A percentile compares a stretch with the other conserved stretches of the same genome.
phyloP scores from a whole-genome alignment of 2,888 invertebrate species.

The Acronicta alni region DNA sequence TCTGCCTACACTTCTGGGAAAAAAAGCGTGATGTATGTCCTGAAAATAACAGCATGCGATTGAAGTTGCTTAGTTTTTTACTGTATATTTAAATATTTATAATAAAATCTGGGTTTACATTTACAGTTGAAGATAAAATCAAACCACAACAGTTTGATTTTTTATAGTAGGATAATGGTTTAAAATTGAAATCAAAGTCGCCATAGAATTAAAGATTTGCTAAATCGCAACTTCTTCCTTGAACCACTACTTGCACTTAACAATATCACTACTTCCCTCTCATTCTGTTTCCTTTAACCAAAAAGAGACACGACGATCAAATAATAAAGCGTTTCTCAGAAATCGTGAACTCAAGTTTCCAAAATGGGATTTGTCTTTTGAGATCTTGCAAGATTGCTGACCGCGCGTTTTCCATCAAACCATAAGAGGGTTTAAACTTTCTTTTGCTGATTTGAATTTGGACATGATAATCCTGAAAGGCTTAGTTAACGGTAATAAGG shows the following conservation, averaged over 20 bases:
- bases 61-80: no score
- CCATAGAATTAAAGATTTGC: slow-evolving; percentile 19
- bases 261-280: slow-evolving; percentile 15
- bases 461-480: slow-evolving; percentile 30
- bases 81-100: no score
- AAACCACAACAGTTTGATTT: not conserved
- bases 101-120: not conserved
- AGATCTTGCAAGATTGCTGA: slow-evolving; percentile 51
- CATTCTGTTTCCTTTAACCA: slow-evolving; percentile 1
- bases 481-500: slow-evolving; percentile 2
- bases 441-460: slow-evolving; percentile 34
- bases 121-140: not conserved
- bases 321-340: slow-evolving; percentile 43
- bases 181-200: slow-evolving; percentile 18
- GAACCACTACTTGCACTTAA: slow-evolving; percentile 39
- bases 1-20: no score
- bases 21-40: no score
- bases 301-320: slow-evolving; percentile 39
- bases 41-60: no score
- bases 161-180: not conserved
- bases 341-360: slow-evolving; percentile 44
- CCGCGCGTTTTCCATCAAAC: slow-evolving; percentile 40
- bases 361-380: slow-evolving; percentile 58
- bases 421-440: slow-evolving; percentile 38
- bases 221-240: slow-evolving; percentile 13